phyloP scores from a whole-genome alignment of 2,888 invertebrate genomes.

The Stenchaetothrips biformis region DNA sequence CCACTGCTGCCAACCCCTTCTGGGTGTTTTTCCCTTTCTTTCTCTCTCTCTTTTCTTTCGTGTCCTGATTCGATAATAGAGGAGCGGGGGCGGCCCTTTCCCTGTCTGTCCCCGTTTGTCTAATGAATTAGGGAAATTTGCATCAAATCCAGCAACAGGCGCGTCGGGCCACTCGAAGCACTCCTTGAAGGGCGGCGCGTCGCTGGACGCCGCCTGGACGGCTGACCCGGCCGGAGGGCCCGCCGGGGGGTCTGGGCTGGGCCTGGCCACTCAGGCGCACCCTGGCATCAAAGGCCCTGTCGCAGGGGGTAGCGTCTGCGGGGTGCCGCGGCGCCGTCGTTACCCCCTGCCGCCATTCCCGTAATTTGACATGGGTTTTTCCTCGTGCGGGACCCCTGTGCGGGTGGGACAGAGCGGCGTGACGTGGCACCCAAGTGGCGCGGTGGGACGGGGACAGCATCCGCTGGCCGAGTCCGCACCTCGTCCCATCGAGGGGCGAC shows the following conservation, averaged over 20 bases:
- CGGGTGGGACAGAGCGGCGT: background rate
- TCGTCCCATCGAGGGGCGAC: background rate
- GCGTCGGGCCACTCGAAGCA: background rate
- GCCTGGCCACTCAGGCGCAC: no score
- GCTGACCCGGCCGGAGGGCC: background rate
- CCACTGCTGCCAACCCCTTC: no score
- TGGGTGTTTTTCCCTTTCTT: no score
- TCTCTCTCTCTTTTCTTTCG: background rate
- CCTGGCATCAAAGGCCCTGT: no score
- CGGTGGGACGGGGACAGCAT: background rate
- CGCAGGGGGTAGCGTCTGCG: no score
- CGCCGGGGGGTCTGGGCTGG: no score
- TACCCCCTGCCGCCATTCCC: no score
- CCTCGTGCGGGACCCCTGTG: no score
- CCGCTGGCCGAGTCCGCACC: no score
- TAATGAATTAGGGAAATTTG: conserved; percentile 11
- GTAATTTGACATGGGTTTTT: no score
- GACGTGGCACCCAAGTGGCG: background rate
- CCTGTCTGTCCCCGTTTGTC: background rate
- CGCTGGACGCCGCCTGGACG: background rate
- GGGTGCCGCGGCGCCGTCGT: no score
- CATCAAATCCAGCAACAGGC: conserved; percentile 2
- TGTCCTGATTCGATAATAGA: background rate
- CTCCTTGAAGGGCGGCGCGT: background rate
- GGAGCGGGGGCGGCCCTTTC: background rate